Percentiles rank a stretch among this genome's conserved stretches.
phyloP scores from a whole-genome alignment of 2,797 vertebrate species.

The Urophycis tenuis region DNA sequence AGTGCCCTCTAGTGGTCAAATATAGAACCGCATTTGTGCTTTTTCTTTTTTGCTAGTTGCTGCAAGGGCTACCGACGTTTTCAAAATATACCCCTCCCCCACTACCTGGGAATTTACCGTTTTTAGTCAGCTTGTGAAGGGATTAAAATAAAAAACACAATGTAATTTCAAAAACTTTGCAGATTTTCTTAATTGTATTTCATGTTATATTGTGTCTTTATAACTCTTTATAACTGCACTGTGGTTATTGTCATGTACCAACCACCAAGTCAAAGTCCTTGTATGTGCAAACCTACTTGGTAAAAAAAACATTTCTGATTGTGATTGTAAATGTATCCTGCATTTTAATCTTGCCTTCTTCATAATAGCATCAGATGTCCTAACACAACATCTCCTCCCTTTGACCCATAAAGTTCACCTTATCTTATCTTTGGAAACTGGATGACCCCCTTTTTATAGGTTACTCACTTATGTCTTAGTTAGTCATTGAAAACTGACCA shows the following conservation, averaged over 20 bases:
- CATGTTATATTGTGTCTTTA: too few relatives aligned
- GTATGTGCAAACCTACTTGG: too few relatives aligned
- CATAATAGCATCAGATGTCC: not conserved
- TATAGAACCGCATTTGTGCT: conserved; percentile 11
- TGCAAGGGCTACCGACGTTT: not conserved
- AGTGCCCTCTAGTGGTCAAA: conserved; percentile 55
- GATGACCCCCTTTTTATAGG: not conserved
- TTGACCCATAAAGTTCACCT: conserved; percentile 9
- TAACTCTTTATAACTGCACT: too few relatives aligned
- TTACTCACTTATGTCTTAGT: not conserved
- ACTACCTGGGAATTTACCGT: not conserved
- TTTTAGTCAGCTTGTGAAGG: not conserved
- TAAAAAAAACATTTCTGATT: too few relatives aligned
- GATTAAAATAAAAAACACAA: too few relatives aligned
- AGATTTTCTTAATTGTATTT: too few relatives aligned
- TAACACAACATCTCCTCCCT: not conserved
- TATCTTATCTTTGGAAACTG: conserved; percentile 1
- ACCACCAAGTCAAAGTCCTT: too few relatives aligned
- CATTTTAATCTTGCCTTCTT: not conserved
- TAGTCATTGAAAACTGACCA: not conserved
- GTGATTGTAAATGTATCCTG: not conserved
- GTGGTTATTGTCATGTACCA: too few relatives aligned
- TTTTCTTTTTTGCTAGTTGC: not conserved
- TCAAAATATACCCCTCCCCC: not conserved
- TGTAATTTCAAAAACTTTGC: too few relatives aligned